These are phyloP conservation scores for Seriola rivoliana DNA, from an alignment of 2,113 vertebrate species.

Conservation along the genomic window DNA sequence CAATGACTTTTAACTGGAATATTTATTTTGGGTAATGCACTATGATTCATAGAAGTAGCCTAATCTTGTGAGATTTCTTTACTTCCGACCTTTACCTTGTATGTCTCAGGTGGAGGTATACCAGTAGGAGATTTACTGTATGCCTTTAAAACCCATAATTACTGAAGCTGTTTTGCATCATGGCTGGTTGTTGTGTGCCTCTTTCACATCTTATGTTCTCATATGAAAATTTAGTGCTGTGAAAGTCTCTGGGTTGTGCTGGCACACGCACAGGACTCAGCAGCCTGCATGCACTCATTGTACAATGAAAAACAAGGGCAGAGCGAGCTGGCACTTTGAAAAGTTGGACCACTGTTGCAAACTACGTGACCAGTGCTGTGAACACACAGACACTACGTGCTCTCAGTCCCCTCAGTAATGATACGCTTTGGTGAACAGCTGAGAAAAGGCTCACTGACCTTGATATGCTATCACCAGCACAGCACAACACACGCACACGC, in stretches of 20 bases:
- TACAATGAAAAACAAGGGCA: constrained; percentile 52
- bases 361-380: constrained; percentile 77
- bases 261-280: constrained; percentile 32
- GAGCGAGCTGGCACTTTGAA: constrained; percentile 50
- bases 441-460: constrained; percentile 66
- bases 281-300: constrained; percentile 43
- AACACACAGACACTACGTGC: constrained; percentile 76
- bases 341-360: constrained; percentile 69
- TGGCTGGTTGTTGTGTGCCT: background rate
- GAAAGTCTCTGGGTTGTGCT: constrained; percentile 15
- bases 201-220: constrained; percentile 11
- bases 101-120: constrained; percentile 1
- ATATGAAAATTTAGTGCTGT: constrained; percentile 49
- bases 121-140: background rate
- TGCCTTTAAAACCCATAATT: background rate
- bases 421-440: constrained; percentile 72
- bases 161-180: constrained; percentile 54
- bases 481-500: constrained; percentile 1
- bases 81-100: background rate
- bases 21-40: background rate
- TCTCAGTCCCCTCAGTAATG: constrained; percentile 44
- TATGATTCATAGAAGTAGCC: background rate
- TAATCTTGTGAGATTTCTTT: background rate
- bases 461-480: constrained; percentile 27
- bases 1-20: background rate